Conservation (phyloP, 2,797 vertebrate genomes). For the Platyrinchus mystaceus region DNA sequence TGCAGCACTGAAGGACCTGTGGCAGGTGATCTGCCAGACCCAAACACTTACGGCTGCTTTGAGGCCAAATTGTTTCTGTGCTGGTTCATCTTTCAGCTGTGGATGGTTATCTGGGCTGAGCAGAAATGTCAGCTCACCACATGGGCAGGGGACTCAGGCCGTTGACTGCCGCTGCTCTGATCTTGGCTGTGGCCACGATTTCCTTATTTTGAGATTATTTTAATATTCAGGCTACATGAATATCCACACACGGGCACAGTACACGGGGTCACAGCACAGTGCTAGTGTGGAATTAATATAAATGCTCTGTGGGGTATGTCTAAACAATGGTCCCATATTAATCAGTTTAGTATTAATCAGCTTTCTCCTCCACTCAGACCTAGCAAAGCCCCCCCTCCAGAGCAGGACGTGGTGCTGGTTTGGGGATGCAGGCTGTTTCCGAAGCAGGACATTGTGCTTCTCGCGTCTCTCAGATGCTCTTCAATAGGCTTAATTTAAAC, state of each 20-base stretch:
- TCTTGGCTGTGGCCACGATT: background rate
- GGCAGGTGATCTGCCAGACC: background rate
- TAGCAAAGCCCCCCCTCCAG: background rate
- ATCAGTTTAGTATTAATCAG: conserved; percentile 54
- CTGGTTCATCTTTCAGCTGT: background rate
- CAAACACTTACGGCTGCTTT: background rate
- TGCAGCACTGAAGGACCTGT: background rate
- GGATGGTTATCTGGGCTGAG: background rate
- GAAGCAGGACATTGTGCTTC: background rate
- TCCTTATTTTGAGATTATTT: background rate
- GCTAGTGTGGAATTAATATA: conserved; percentile 23
- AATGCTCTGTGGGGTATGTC: background rate
- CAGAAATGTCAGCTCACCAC: background rate
- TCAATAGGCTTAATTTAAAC: conserved; percentile 44
- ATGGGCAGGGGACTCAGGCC: background rate
- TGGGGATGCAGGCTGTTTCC: background rate
- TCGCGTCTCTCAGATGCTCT: background rate
- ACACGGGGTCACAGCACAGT: background rate
- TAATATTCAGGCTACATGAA: background rate
- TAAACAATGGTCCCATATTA: conserved; percentile 30
- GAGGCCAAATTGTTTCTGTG: background rate
- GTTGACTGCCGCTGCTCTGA: background rate
- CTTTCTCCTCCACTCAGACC: background rate
- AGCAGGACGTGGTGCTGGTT: background rate
- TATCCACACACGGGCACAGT: background rate